Evolutionary conservation across 2,797 vertebrate species (phyloP).

Genomic region (Gymnocypris eckloni): DNA sequence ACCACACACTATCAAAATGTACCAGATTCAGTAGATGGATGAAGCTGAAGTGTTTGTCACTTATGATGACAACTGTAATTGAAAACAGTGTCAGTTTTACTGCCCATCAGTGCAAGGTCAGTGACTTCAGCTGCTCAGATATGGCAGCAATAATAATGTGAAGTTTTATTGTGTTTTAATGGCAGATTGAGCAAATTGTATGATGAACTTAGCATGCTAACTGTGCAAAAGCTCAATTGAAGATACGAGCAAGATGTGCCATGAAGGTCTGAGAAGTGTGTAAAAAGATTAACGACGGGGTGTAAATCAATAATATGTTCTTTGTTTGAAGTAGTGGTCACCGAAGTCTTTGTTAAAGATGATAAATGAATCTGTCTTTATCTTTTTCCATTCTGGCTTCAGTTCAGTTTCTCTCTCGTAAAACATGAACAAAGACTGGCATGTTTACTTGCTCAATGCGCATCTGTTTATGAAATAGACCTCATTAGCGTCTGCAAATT

Average conservation of each 20-base stretch:
- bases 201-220: slow-evolving; percentile 19
- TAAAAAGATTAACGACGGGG: slow-evolving; percentile 21
- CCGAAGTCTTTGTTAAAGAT: slow-evolving; percentile 29
- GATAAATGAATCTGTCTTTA: slow-evolving; percentile 20
- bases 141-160: slow-evolving; percentile 27
- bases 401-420: neutral
- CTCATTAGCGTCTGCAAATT: neutral
- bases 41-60: slow-evolving; percentile 38
- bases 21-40: slow-evolving; percentile 26
- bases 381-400: slow-evolving; percentile 6
- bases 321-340: slow-evolving; percentile 42
- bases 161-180: slow-evolving; percentile 5
- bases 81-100: slow-evolving; percentile 31
- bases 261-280: slow-evolving; percentile 21
- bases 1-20: neutral
- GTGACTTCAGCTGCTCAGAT: slow-evolving; percentile 15
- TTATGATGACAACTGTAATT: slow-evolving; percentile 25
- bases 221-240: slow-evolving; percentile 21
- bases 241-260: slow-evolving; percentile 22
- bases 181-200: slow-evolving; percentile 3
- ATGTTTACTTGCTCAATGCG: neutral
- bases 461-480: slow-evolving; percentile 30
- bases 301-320: slow-evolving; percentile 39
- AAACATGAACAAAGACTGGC: neutral
- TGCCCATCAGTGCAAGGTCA: slow-evolving; percentile 26